Base-by-base conservation (phyloP, 2,888 invertebrate genomes). In the Isotomurus palustris region DNA sequence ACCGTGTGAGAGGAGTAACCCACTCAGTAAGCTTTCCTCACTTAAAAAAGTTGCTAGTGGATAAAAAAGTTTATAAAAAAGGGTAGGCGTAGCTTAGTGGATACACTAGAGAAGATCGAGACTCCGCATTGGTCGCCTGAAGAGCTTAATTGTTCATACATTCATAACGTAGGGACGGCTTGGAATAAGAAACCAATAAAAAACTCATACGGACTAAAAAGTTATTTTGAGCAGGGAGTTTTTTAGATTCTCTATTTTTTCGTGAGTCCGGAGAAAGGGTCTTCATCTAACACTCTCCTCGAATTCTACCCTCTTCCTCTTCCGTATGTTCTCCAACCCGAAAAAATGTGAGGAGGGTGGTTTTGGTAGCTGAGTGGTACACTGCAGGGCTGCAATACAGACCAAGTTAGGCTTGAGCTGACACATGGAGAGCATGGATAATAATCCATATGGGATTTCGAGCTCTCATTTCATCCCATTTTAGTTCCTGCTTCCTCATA, bases 381-480 rank as follows among this genome's bases (percentile, higher is more conserved):
- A n/a, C n/a, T n/a, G n/a, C n/a, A n/a, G n/a, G n/a, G n/a, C n/a
- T n/a, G n/a, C n/a, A n/a, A n/a, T n/a, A n/a, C n/a, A n/a, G n/a
- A n/a, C n/a, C n/a, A n/a, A n/a, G n/a, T n/a, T n/a, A n/a, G n/a
- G 38, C 19, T 38, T 17, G 38, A 19, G 38, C 38, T 38, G 38
- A 5, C 38, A 38, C 24, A 43, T 19, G 43, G 45, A 27, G 25
- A 17, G 27, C 12, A 40, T 17, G 40, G 50, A 50, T 50, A n/a
- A n/a, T n/a, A 35, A 50, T 50, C 50, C 50, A 50, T 50, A 14
- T 50, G 50, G 50, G 50, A 50, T 50, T 50, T 35, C 5, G 24
- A 24, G 43, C 17, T 22, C 40, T 49, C 35, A 49, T 47, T 25
- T 25, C 28, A 10, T 22, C 5, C 21, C n/a, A 22, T 49, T 49